Conservation (phyloP, 1,140 invertebrate genomes). For the Leptinotarsa defecta region DNA sequence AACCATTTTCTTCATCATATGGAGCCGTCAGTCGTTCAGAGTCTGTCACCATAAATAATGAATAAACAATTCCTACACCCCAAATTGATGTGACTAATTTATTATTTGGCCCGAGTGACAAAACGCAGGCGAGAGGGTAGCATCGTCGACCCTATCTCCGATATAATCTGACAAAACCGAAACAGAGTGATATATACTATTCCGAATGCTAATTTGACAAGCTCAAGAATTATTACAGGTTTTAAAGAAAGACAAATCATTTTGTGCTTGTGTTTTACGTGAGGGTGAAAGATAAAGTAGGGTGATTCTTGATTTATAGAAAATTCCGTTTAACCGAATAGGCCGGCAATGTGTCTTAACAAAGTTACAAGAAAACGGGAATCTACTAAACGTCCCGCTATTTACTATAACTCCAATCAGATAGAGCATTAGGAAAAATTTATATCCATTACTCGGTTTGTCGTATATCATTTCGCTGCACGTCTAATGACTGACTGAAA, state of each 20-base stretch:
- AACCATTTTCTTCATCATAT: background rate
- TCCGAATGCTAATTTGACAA: conserved; percentile 3
- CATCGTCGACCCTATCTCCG: background rate
- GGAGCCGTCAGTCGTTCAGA: background rate
- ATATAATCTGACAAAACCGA: conserved; percentile 8
- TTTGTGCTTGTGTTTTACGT: conserved; percentile 5
- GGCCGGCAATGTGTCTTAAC: background rate
- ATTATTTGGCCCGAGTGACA: conserved; percentile 4
- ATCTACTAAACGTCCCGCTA: conserved; percentile 13
- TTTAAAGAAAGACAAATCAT: conserved; percentile 9
- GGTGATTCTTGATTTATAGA: conserved; percentile 8
- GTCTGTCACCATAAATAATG: conserved; percentile 1
- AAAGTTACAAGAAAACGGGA: conserved; percentile 15
- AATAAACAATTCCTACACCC: conserved; percentile 6
- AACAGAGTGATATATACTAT: conserved; percentile 1
- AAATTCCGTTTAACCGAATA: background rate
- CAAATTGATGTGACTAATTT: conserved; percentile 4
- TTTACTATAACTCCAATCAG: conserved; percentile 1
- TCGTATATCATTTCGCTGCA: conserved; percentile 11
- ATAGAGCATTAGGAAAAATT: conserved; percentile 7
- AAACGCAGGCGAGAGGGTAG: conserved; percentile 3
- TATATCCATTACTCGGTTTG: conserved; percentile 8
- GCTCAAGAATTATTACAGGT: background rate
- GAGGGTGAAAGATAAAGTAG: conserved; percentile 5
- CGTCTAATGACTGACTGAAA: conserved; percentile 15